A percentile compares a stretch with the other conserved stretches of the same genome.
phyloP scores from a whole-genome alignment of 2,113 vertebrate genomes.

The Lepus americanus region DNA sequence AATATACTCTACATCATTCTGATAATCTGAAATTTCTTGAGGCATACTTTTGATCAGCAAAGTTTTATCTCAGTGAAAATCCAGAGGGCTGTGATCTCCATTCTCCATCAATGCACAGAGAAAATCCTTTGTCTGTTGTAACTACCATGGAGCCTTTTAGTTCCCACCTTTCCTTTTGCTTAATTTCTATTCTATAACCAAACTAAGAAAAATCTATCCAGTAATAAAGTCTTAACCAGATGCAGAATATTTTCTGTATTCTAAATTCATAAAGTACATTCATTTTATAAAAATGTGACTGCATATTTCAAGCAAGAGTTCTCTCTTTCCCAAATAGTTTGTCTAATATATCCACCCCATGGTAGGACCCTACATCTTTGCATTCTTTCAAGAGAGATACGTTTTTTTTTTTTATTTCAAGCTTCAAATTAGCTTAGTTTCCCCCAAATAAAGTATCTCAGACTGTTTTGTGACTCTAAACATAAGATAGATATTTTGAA shows the following conservation, averaged over 20 bases:
- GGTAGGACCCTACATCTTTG: not conserved
- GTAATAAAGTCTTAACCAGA: not conserved
- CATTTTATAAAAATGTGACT: not conserved
- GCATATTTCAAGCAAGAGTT: not conserved
- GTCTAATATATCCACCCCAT: not conserved
- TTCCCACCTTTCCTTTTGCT: not conserved
- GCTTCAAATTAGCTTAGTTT: not conserved
- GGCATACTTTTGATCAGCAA: not conserved
- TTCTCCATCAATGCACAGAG: not conserved
- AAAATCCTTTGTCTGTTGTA: not conserved
- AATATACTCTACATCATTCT: not conserved
- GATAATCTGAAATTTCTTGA: not conserved
- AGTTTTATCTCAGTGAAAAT: not conserved
- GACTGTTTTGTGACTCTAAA: not conserved
- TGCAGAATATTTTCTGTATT: not conserved
- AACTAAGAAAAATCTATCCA: not conserved
- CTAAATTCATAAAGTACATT: not conserved
- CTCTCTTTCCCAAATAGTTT: not conserved
- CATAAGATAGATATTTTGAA: not conserved
- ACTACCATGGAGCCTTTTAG: not conserved
- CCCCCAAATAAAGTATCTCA: not conserved
- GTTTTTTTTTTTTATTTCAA: not conserved
- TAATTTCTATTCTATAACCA: slow-evolving; percentile 2
- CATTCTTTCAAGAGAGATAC: not conserved
- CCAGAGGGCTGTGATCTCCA: not conserved